These are phyloP conservation scores for Murina feae DNA, from an alignment of 2,113 vertebrate species.

Conservation along the genomic window DNA sequence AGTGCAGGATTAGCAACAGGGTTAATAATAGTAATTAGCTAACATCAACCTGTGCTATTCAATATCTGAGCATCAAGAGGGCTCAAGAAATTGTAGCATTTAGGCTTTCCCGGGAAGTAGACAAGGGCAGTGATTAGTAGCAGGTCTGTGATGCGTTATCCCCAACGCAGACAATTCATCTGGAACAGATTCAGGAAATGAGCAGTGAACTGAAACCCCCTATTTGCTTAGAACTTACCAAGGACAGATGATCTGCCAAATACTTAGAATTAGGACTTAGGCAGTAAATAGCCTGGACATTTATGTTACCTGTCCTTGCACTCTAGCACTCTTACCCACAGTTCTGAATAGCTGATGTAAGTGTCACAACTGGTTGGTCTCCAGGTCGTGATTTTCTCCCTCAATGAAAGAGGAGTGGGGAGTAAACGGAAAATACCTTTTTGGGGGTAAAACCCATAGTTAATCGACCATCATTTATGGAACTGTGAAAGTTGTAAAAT, in stretches of 20 bases:
- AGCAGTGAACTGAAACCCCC: neutral
- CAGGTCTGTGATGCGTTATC: neutral
- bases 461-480: neutral
- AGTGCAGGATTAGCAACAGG: neutral
- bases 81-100: neutral
- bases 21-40: neutral
- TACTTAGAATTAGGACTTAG: neutral
- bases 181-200: neutral
- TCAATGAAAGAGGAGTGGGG: neutral
- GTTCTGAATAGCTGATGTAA: fast-evolving
- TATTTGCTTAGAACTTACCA: neutral
- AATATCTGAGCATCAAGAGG: neutral
- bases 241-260: neutral
- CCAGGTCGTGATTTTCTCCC: neutral
- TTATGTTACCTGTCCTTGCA: neutral
- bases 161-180: neutral
- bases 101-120: neutral
- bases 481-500: neutral
- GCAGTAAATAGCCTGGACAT: neutral
- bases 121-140: neutral
- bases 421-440: neutral
- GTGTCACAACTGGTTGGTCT: neutral
- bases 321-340: neutral
- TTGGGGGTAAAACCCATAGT: neutral
- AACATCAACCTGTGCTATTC: neutral